Conservation (phyloP, 2,113 vertebrate species). For the Triplophysa siluroides region DNA sequence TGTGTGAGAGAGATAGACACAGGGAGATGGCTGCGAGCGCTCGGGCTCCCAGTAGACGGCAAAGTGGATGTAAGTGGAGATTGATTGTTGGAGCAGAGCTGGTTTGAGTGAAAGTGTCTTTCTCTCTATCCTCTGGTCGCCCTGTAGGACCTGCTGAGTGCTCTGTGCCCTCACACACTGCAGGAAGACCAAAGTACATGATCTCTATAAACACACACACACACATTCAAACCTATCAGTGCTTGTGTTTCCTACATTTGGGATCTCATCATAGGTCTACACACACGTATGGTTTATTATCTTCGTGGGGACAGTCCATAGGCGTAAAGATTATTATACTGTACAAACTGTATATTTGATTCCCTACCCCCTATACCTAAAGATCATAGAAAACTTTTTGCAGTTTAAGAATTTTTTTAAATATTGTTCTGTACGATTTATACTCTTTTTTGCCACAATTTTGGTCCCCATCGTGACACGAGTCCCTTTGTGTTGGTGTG, state of each 20-base stretch:
- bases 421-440: no score
- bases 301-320: no score
- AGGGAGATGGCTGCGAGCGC: slow-evolving; percentile 26
- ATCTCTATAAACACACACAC: background rate
- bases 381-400: no score
- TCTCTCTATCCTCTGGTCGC: slow-evolving; percentile 23
- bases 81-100: slow-evolving; percentile 24
- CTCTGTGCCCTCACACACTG: background rate
- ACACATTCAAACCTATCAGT: background rate
- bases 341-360: no score
- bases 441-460: no score
- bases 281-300: no score
- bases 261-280: background rate
- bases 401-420: no score
- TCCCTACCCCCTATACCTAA: no score
- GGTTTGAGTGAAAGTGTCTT: slow-evolving; percentile 11
- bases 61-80: slow-evolving; percentile 35
- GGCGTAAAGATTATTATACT: no score
- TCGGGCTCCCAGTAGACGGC: slow-evolving; percentile 19
- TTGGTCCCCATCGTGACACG: no score
- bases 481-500: no score
- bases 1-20: slow-evolving; percentile 21
- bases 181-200: background rate
- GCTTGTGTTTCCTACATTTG: background rate
- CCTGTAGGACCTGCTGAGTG: background rate